Conservation (phyloP, 2,797 vertebrate species). For the Basileuterus tristriatus region DNA sequence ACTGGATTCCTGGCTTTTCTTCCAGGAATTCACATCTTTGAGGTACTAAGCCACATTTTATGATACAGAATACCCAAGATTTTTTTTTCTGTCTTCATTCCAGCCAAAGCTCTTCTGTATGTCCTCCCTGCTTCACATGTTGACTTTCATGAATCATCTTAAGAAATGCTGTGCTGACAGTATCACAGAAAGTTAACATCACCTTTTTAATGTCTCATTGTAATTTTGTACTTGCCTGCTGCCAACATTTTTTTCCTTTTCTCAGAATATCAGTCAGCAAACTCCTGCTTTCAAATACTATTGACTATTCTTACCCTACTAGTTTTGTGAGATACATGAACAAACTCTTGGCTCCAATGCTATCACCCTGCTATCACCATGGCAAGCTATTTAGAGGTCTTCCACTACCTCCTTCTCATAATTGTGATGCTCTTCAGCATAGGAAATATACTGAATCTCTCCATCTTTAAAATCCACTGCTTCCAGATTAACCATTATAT, state of each 20-base stretch:
- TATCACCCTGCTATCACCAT: not conserved
- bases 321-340: not conserved
- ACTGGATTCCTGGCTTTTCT: not conserved
- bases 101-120: not conserved
- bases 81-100: not conserved
- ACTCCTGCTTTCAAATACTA: not conserved
- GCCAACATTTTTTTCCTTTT: not conserved
- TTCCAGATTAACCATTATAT: not conserved
- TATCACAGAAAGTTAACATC: not conserved
- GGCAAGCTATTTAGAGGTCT: not conserved
- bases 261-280: not conserved
- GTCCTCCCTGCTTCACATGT: not conserved
- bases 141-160: not conserved
- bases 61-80: not conserved
- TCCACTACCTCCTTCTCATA: not conserved
- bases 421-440: not conserved
- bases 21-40: not conserved
- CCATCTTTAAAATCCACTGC: not conserved
- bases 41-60: not conserved
- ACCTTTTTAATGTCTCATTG: not conserved
- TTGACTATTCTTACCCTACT: not conserved
- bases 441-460: not conserved
- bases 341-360: not conserved
- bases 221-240: not conserved
- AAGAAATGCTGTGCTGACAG: not conserved